Base-by-base conservation (phyloP, 1,140 invertebrate genomes). In the Drosophila asahinai region DNA sequence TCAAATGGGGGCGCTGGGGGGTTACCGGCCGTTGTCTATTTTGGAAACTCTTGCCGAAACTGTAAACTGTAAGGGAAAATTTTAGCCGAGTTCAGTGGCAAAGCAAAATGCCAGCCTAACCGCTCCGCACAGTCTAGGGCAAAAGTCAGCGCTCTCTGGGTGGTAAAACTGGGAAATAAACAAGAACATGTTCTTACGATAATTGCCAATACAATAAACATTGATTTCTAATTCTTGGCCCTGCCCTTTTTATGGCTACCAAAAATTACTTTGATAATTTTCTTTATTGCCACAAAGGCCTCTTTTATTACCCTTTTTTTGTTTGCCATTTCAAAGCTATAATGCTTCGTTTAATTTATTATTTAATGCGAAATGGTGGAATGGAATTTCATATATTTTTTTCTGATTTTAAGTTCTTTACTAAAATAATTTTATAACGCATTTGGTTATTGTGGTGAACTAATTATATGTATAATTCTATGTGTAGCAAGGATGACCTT, bases 41-140 rank as follows among this genome's bases (percentile, higher is more conserved):
- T 86, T 86, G 74, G 76, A 86, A 86, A 82, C 68, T 79, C 63
- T 86, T 75, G 47, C 66, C 52, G 70, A 81, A 67, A 57, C 33
- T 57, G 54, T 57, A 54, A 54, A 22, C 33, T 57, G 54, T 38
- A 58, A 58, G n/a, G 25, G 38, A 61, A 63, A 71, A 38, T 78
- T 77, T 78, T 45, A 5, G 52, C 58, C 49, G 58, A 83, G 77
- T 64, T 64, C 49, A 43, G 40, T 51, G 48, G 15, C 25, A 47
- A 68, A 83, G 67, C 12, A 12, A 68, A 65, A 49, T 27, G 60
- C 36, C 45, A 70, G 48, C 17, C 12, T 7, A 36, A 11, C 14
- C 19, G 19, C 36, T 3, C 19, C 45, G 36, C 61, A 71, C 67
- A 71, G 67, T 71, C 63, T 49, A 11, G 19, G 25, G 58, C 59